These are phyloP conservation scores for Frieseomelitta varia DNA, from an alignment of 1,140 invertebrate species.

Conservation along the genomic window DNA sequence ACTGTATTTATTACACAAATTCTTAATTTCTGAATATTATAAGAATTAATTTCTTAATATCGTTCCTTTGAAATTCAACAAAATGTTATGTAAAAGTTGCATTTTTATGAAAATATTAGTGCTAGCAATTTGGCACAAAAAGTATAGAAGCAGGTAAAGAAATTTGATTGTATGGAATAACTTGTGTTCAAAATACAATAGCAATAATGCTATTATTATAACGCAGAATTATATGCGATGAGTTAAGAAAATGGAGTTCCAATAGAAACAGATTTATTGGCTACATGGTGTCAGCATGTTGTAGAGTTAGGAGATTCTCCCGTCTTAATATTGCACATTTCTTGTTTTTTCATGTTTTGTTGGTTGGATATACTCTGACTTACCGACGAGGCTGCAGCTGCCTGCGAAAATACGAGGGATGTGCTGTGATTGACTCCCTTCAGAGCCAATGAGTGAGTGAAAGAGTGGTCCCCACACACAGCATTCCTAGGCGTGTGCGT, in stretches of 20 bases:
- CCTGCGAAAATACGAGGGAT: slow-evolving; percentile 78
- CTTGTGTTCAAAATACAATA: slow-evolving; percentile 55
- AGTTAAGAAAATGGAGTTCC: slow-evolving; percentile 58
- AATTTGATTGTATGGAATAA: slow-evolving; percentile 52
- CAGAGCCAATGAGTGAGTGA: slow-evolving; percentile 79
- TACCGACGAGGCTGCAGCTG: slow-evolving; percentile 76
- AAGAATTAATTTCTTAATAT: background rate
- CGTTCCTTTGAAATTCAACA: background rate
- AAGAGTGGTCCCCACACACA: slow-evolving; percentile 76
- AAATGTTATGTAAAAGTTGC: background rate
- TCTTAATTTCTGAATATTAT: background rate
- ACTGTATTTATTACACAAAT: background rate
- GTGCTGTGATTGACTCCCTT: slow-evolving; percentile 79
- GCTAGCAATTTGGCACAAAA: slow-evolving; percentile 60
- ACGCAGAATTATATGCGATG: slow-evolving; percentile 59
- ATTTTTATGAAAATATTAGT: slow-evolving; percentile 11
- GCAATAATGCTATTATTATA: slow-evolving; percentile 52
- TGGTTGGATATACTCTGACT: slow-evolving; percentile 77
- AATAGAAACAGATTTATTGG: slow-evolving; percentile 65
- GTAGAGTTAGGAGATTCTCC: slow-evolving; percentile 61
- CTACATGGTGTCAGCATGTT: slow-evolving; percentile 60
- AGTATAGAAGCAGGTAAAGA: slow-evolving; percentile 62
- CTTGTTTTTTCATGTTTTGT: slow-evolving; percentile 71
- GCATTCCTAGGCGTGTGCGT: slow-evolving; percentile 78
- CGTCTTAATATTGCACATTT: slow-evolving; percentile 68